Base-by-base conservation (phyloP, 1,140 invertebrate genomes). In the Ruditapes philippinarum region DNA sequence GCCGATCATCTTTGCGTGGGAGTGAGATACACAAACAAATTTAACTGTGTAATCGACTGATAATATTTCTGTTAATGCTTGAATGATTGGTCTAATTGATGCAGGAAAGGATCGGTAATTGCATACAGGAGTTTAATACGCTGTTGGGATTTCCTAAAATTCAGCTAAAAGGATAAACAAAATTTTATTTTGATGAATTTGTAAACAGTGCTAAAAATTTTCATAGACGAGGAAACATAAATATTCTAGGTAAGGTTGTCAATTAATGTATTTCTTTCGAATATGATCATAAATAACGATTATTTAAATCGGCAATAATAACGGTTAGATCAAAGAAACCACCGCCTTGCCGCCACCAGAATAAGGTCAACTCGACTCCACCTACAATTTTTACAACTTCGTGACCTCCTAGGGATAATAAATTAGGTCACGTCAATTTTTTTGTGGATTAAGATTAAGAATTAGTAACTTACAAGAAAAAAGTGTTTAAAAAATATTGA, bases 1-100 rank as follows among this genome's bases (percentile, higher is more conserved):
- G 65, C 65, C 65, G 65, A 70, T 28, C 65, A 70, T 70, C 65
- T 70, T 38, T 70, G 65, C 65, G 65, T 70, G 65, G 65, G 65
- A 38, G 65, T 70, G 36, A n/a, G 31, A 70, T 70, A 70, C 65
- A 70, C 65, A 70, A 70, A 70, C 36, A 70, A n/a, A 38, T 70
- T 70, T 38, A 57, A 70, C 65, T 38, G 65, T 70, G 36, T 38
- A 70, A 70, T 70, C 65, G 28, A 70, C 65, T 70, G 65, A 70
- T 70, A 38, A 25, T 70, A 25, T 40, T 31, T 33, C 2, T 12
- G 65, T 70, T 70, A 38, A 70, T 70, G 65, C 65, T 70, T 70
- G 65, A 70, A 36, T 70, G 65, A 25, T 70, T 70, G 14, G 28
- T 28, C 65, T 38, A 70, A 70, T 70, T 17, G 38, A 36, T 38